Conservation (phyloP, 1,140 invertebrate genomes). For the Drosophila arizonae region DNA sequence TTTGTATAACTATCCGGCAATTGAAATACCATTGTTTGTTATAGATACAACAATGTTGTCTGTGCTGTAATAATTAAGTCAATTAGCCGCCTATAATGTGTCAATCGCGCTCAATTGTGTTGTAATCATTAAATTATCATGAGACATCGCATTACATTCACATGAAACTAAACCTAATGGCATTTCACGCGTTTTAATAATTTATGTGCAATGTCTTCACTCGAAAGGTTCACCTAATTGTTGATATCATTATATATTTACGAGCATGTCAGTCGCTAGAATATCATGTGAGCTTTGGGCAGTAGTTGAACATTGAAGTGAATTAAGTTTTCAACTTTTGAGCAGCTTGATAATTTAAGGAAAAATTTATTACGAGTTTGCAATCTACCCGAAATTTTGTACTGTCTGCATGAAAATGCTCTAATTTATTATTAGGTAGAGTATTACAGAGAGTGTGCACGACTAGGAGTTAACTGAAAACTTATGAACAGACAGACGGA, state of each 20-base stretch:
- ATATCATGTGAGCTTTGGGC: not conserved
- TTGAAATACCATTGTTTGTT: conserved; percentile 28
- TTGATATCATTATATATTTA: conserved; percentile 22
- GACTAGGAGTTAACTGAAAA: no score
- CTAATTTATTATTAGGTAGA: no score
- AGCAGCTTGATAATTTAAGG: not conserved
- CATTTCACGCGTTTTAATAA: conserved; percentile 6
- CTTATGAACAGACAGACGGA: no score
- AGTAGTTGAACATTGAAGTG: not conserved
- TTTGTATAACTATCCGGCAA: conserved; percentile 20
- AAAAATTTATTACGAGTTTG: not conserved
- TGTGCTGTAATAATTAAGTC: conserved; percentile 31
- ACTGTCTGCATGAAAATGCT: not conserved
- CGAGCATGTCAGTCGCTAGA: conserved; percentile 1
- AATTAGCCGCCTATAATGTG: conserved; percentile 41
- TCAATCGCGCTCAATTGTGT: conserved; percentile 35
- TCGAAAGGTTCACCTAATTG: not conserved
- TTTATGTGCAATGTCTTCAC: not conserved
- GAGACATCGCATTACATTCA: conserved; percentile 37
- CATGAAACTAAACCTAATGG: not conserved
- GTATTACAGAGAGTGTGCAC: no score
- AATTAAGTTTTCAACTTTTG: conserved; percentile 5
- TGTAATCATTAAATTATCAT: conserved; percentile 47
- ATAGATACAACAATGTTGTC: conserved; percentile 7
- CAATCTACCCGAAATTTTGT: no score